phyloP scores from a whole-genome alignment of 2,113 vertebrate genomes.

The Oncorhynchus tshawytscha region DNA sequence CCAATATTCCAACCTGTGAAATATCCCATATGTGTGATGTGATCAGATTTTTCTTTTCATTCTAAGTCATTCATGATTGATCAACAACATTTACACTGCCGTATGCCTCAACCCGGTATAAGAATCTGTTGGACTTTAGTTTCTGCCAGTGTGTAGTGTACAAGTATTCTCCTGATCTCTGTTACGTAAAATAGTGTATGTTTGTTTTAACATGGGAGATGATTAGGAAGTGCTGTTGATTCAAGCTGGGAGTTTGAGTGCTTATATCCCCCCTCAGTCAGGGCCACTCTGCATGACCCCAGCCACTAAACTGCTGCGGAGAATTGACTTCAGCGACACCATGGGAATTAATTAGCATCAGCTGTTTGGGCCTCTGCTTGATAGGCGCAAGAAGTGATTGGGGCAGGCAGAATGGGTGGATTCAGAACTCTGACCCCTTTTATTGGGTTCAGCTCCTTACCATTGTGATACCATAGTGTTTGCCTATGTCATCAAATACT shows the following conservation, averaged over 20 bases:
- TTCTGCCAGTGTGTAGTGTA: background rate
- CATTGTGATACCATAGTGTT: constrained; percentile 83
- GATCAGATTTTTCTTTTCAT: background rate
- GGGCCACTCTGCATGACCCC: constrained; percentile 67
- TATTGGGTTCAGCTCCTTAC: constrained; percentile 90
- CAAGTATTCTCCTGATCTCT: background rate
- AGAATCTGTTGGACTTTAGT: no score
- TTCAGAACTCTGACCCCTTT: constrained; percentile 87
- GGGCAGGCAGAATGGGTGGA: constrained; percentile 79
- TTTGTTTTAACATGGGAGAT: constrained; percentile 73
- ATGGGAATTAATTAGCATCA: constrained; percentile 85
- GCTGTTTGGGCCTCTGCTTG: constrained; percentile 78
- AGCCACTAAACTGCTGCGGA: constrained; percentile 75
- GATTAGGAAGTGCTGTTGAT: constrained; percentile 72
- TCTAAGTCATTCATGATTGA: background rate
- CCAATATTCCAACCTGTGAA: background rate
- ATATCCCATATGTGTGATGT: background rate
- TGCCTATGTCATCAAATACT: constrained; percentile 83
- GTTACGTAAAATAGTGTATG: constrained; percentile 37
- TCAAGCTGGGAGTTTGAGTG: constrained; percentile 70
- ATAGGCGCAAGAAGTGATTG: constrained; percentile 78
- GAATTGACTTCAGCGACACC: constrained; percentile 76
- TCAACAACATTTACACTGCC: background rate
- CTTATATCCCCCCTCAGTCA: constrained; percentile 54
- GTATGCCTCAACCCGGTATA: no score